A percentile compares a stretch with the other conserved stretches of the same genome.
phyloP scores from a whole-genome alignment of 2,888 invertebrate species.

The Geophilus truncorum region DNA sequence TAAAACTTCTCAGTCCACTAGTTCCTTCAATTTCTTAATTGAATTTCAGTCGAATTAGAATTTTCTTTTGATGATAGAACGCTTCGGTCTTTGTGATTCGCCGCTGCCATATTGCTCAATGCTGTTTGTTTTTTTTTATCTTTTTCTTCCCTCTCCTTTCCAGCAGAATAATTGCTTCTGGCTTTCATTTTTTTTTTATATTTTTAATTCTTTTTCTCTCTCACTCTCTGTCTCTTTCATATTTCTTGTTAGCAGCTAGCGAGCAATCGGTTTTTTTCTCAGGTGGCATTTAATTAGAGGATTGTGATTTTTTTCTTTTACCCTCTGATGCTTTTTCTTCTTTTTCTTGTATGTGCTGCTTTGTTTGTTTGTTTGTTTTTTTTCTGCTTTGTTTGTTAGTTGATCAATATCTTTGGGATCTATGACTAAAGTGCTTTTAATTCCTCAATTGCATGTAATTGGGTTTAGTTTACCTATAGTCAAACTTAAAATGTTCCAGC shows the following conservation, averaged over 20 bases:
- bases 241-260: not conserved
- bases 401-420: not conserved
- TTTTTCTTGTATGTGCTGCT: too few relatives aligned
- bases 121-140: not conserved
- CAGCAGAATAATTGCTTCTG: not conserved
- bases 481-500: too few relatives aligned
- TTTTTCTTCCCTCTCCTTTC: not conserved
- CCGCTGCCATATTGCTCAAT: not conserved
- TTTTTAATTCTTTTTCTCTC: too few relatives aligned
- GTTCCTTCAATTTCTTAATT: not conserved
- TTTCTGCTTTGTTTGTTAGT: not conserved
- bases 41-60: not conserved
- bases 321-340: not conserved
- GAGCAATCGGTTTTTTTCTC: not conserved
- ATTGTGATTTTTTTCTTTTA: not conserved
- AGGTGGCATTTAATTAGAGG: slow-evolving; percentile 4
- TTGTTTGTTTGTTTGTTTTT: not conserved
- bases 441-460: too few relatives aligned
- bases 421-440: too few relatives aligned
- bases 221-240: not conserved
- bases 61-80: not conserved
- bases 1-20: not conserved
- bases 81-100: not conserved
- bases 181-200: not conserved
- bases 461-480: too few relatives aligned